Conservation (phyloP, 2,113 vertebrate genomes). For the Python bivittatus region DNA sequence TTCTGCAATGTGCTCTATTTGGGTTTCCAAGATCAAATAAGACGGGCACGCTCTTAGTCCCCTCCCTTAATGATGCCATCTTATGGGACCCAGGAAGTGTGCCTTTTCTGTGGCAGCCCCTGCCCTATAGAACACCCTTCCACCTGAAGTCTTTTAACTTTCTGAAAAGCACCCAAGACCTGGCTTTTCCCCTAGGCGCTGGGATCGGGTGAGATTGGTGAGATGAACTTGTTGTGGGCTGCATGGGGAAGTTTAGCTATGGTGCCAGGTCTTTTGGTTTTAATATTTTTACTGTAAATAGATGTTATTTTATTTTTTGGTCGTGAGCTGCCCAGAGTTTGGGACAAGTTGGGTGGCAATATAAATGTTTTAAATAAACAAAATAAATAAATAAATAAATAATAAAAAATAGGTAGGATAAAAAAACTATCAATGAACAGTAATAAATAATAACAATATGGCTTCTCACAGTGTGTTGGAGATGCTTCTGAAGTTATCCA, state of each 20-base stretch:
- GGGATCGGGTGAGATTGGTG: background rate
- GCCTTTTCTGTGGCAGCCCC: background rate
- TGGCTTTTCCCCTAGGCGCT: background rate
- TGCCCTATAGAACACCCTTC: too few relatives aligned
- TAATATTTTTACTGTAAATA: background rate
- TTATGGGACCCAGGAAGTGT: background rate
- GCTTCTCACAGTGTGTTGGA: background rate
- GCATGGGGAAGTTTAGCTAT: background rate
- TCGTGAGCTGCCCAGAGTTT: background rate
- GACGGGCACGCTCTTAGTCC: background rate
- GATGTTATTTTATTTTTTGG: background rate
- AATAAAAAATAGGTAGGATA: background rate
- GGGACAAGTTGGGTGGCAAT: background rate
- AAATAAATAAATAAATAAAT: too few relatives aligned
- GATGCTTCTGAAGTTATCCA: background rate
- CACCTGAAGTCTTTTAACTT: background rate
- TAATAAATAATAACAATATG: background rate
- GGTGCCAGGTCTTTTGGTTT: background rate
- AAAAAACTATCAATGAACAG: background rate
- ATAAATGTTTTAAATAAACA: background rate
- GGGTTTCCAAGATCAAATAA: too few relatives aligned
- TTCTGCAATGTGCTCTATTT: background rate
- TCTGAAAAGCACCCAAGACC: background rate
- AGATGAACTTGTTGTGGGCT: background rate
- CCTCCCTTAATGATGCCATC: background rate